phyloP scores from a whole-genome alignment of 1,140 invertebrate genomes.

The Meloidogyne chitwoodi region DNA sequence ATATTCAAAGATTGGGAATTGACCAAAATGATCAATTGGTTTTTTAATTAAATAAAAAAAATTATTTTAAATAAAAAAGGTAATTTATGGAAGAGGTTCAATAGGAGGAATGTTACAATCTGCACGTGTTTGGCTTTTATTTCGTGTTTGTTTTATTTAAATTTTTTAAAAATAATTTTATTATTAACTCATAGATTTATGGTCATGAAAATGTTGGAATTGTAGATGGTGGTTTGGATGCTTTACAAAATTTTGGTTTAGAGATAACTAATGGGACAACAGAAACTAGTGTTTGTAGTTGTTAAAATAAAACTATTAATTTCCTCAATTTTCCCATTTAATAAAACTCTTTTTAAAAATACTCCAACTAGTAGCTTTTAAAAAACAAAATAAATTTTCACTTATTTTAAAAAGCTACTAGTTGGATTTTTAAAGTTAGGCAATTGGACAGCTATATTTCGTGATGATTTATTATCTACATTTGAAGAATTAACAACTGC shows the following conservation, averaged over 20 bases:
- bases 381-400: too few species aligned
- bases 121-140: conserved; percentile 40
- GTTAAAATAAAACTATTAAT: too few species aligned
- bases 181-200: conserved; percentile 23
- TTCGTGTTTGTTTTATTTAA: conserved; percentile 17
- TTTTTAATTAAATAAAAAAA: too few species aligned
- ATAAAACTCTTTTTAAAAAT: too few species aligned
- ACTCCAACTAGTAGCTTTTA: too few species aligned
- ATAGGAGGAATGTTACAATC: conserved; percentile 36
- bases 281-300: conserved; percentile 21
- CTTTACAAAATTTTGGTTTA: conserved; percentile 37
- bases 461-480: conserved; percentile 26
- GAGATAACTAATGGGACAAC: conserved; percentile 20
- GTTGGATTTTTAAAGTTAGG: conserved; percentile 26
- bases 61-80: neutral
- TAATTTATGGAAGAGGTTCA: conserved; percentile 31
- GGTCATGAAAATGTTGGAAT: conserved; percentile 30
- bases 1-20: conserved; percentile 38
- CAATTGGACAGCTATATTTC: conserved; percentile 37
- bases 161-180: neutral
- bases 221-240: conserved; percentile 36
- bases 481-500: conserved; percentile 37
- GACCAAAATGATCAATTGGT: conserved; percentile 40
- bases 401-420: neutral
- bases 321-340: too few species aligned